Percentiles rank a stretch among this genome's conserved stretches.
These are phyloP conservation scores for Meiosimyza platycephala DNA, from an alignment of 2,888 invertebrate genomes.

Conservation along the genomic window DNA sequence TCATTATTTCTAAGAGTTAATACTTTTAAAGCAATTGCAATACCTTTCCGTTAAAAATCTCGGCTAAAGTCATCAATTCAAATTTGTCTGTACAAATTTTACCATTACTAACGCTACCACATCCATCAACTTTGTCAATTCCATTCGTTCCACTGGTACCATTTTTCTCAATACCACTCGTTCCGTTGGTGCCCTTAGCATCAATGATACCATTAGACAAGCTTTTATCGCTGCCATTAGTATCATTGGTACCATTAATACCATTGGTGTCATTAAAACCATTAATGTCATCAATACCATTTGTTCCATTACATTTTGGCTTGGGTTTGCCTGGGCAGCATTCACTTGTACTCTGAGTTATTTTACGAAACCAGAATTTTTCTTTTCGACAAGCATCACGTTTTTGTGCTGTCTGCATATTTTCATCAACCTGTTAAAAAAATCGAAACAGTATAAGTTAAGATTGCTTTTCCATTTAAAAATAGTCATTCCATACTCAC, in stretches of 20 bases:
- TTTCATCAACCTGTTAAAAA: slow-evolving; percentile 82
- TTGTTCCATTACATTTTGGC: slow-evolving; percentile 39
- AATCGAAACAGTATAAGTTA: background rate
- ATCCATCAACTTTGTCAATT: slow-evolving; percentile 28
- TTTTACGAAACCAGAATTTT: slow-evolving; percentile 94
- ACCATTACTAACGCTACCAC: slow-evolving; percentile 27
- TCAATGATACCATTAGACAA: background rate
- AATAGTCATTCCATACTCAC: slow-evolving; percentile 64
- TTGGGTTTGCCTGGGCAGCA: slow-evolving; percentile 21
- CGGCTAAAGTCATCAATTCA: slow-evolving; percentile 89
- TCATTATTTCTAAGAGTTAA: no score
- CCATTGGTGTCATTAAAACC: slow-evolving; percentile 35
- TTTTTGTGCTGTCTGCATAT: slow-evolving; percentile 95
- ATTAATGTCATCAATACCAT: slow-evolving; percentile 30
- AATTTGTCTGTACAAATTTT: slow-evolving; percentile 66
- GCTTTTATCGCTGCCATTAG: slow-evolving; percentile 4
- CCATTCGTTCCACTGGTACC: slow-evolving; percentile 46
- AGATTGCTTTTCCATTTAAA: background rate
- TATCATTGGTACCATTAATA: background rate
- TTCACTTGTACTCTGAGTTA: slow-evolving; percentile 70
- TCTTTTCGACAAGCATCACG: slow-evolving; percentile 85
- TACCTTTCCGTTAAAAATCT: slow-evolving; percentile 92
- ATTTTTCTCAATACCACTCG: slow-evolving; percentile 31
- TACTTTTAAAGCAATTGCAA: no score
- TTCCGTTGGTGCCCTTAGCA: slow-evolving; percentile 44